A percentile compares a stretch with the other conserved stretches of the same genome.
Conservation (phyloP, 2,797 vertebrate genomes). For the Limosa lapponica region DNA sequence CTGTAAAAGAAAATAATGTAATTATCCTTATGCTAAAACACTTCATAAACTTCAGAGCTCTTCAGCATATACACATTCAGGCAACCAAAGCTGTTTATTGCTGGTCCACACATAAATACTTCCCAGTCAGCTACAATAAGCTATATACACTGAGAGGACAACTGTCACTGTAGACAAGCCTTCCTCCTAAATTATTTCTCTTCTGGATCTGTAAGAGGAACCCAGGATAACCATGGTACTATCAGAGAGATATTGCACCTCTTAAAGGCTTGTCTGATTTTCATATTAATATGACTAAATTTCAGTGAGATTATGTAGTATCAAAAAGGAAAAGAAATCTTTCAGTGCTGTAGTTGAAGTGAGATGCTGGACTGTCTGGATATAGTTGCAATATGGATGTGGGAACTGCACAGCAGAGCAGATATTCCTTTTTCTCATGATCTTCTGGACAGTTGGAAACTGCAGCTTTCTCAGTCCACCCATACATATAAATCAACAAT, state of each 20-base stretch:
- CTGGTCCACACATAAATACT: neutral
- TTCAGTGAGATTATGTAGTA: neutral
- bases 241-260: neutral
- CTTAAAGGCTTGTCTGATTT: neutral
- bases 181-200: neutral
- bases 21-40: neutral
- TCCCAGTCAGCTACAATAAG: neutral
- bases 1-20: neutral
- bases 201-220: neutral
- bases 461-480: neutral
- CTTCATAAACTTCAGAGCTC: neutral
- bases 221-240: neutral
- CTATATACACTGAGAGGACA: neutral
- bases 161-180: neutral
- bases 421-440: neutral
- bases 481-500: neutral
- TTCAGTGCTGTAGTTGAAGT: neutral
- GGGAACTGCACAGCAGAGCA: neutral
- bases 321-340: neutral
- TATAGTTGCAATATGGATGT: neutral
- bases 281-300: neutral
- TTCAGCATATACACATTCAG: neutral
- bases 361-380: neutral
- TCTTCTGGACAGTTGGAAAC: neutral
- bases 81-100: neutral